phyloP scores from a whole-genome alignment of 2,797 vertebrate species.

The Sebastes diaconus region DNA sequence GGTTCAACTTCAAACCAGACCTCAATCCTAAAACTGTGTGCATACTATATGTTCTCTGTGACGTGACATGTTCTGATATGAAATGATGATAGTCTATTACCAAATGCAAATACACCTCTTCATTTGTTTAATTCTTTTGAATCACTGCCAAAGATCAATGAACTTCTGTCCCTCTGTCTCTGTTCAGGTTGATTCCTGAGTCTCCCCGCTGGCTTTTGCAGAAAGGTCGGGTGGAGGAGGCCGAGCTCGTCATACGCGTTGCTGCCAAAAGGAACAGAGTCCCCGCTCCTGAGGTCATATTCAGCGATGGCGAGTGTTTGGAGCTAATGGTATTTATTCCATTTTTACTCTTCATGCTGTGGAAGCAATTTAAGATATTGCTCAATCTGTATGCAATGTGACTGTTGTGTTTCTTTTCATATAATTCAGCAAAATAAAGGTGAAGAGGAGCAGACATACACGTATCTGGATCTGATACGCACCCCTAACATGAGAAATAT shows the following conservation, averaged over 20 bases:
- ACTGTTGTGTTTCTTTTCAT: constrained; percentile 3
- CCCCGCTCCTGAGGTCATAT: constrained; percentile 66
- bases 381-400: background rate
- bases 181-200: constrained; percentile 86
- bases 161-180: background rate
- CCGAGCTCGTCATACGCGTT: constrained; percentile 82
- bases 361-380: background rate
- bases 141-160: background rate
- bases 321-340: constrained; percentile 15
- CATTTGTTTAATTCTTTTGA: background rate
- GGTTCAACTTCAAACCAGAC: background rate
- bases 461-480: constrained; percentile 64
- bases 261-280: constrained; percentile 83
- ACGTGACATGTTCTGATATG: background rate
- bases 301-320: background rate
- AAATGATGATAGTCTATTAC: background rate
- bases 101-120: background rate
- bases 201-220: constrained; percentile 88
- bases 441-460: constrained; percentile 15
- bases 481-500: constrained; percentile 65
- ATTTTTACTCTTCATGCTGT: background rate
- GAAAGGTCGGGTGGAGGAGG: constrained; percentile 84
- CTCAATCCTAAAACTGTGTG: background rate
- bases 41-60: background rate
- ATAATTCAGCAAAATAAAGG: constrained; percentile 23